Evolutionary conservation across 1,140 invertebrate species (phyloP), one percentile per base, ranked within the genome.

Genomic region (Drosophila lowei): DNA sequence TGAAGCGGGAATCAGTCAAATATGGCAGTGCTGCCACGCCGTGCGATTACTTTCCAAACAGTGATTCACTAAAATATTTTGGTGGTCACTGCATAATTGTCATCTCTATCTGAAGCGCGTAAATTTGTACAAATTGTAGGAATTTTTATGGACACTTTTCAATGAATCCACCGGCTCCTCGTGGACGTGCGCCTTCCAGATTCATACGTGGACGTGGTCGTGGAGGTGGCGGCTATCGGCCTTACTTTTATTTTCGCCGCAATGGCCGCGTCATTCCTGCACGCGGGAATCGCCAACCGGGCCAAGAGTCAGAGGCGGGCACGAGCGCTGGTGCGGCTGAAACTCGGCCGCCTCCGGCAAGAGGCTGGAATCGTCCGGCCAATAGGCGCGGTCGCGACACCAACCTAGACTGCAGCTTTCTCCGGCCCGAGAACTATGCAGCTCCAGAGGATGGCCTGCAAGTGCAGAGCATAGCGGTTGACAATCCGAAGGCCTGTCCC

Each of bases 401-500:
- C 30, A 56, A 44, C 44, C 11, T 77, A 30, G 56, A 78, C 52
- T 77, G 70, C 42, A 72, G 70, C 60, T 90, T 66, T 11, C 34
- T 90, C 23, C 70, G 79, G 0, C 83, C 85, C 0, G 85, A 90
- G n/a, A 66, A 75, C 46, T 90, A 90, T 46, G 83, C 52, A 1
- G 83, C 83, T n/a, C 90, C 90, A 1, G 83, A 77, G n/a, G 77
- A 91, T 60, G 71, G 52, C 0, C 43, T 73, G 1, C 71, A 76
- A 21, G 74, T 81, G 18, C 66, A 71, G 38, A 85, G 77, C 28
- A 53, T 90, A 0, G 50, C 71, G 1, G 70, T 89, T 2, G 70
- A 90, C 44, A 84, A 76, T 57, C 86, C 84, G 0, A 25, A 23
- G 9, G 92, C 93, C 8, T 94, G 93, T 77, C 89, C 92, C 53